phyloP scores from a whole-genome alignment of 1,140 invertebrate genomes.

The Orchestia grillus region DNA sequence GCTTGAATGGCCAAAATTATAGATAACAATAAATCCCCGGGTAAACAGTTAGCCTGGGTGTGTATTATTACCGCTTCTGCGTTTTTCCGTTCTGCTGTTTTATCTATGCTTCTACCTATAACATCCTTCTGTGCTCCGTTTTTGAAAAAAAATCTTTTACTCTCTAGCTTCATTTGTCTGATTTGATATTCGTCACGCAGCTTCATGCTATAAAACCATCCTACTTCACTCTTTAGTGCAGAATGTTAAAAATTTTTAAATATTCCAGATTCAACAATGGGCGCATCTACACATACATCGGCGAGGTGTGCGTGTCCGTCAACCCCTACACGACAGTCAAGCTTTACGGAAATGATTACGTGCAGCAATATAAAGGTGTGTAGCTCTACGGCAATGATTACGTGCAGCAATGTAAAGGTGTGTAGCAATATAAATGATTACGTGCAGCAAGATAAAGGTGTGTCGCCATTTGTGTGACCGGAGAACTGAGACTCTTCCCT shows the following conservation, averaged over 20 bases:
- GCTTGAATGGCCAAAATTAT: no score
- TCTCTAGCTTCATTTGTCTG: not conserved
- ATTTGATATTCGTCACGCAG: not conserved
- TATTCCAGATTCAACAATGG: constrained; percentile 86
- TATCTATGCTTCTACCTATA: not conserved
- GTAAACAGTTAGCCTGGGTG: no score
- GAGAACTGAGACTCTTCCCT: not conserved
- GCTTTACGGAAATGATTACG: constrained; percentile 84
- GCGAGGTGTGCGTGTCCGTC: constrained; percentile 92
- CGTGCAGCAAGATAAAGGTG: constrained; percentile 88
- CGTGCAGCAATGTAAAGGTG: constrained; percentile 90
- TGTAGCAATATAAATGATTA: constrained; percentile 87
- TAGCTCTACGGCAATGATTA: constrained; percentile 86
- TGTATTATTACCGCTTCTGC: not conserved
- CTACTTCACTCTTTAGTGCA: not conserved
- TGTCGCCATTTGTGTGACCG: not conserved
- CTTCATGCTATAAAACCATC: not conserved
- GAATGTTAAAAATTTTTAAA: not conserved
- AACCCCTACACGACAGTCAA: constrained; percentile 90
- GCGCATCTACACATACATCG: constrained; percentile 94
- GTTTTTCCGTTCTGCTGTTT: no score
- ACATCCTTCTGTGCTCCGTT: not conserved
- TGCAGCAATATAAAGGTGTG: constrained; percentile 91
- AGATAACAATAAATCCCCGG: no score
- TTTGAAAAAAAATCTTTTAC: not conserved